These are phyloP conservation scores for Myotis davidii DNA, from an alignment of 2,113 vertebrate species.

Conservation along the genomic window DNA sequence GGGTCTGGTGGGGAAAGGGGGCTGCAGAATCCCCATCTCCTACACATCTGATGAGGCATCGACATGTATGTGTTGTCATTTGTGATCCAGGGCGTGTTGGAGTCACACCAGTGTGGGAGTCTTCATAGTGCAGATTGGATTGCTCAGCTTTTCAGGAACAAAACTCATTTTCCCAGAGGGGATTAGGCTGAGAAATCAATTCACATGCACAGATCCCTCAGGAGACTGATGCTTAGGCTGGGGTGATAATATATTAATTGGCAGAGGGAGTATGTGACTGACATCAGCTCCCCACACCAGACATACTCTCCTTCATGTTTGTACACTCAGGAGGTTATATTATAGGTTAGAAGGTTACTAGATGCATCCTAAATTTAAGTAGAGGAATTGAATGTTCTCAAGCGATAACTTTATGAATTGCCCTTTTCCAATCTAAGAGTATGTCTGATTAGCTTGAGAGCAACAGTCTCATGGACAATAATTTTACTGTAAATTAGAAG, in stretches of 20 bases:
- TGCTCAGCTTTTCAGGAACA: not conserved
- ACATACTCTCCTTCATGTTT: not conserved
- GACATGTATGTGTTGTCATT: not conserved
- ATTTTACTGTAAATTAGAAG: not conserved
- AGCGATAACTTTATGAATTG: not conserved
- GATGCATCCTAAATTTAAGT: not conserved
- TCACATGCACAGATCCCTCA: not conserved
- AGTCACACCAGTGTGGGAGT: not conserved
- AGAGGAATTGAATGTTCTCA: not conserved
- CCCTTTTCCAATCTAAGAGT: not conserved
- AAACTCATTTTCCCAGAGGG: not conserved
- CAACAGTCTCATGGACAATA: not conserved
- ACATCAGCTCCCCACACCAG: not conserved
- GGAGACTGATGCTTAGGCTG: not conserved
- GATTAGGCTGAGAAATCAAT: constrained; percentile 13
- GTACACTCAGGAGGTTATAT: not conserved
- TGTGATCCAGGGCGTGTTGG: not conserved
- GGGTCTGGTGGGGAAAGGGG: not conserved
- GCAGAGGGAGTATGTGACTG: not conserved
- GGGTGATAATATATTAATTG: not conserved
- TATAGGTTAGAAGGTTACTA: not conserved
- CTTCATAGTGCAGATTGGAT: not conserved
- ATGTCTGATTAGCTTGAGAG: not conserved
- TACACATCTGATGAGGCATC: accelerated
- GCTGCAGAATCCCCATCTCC: not conserved